Percentiles rank a stretch among this genome's conserved stretches.
Conservation (phyloP, 2,888 invertebrate species). For the Cosmia trapezina region DNA sequence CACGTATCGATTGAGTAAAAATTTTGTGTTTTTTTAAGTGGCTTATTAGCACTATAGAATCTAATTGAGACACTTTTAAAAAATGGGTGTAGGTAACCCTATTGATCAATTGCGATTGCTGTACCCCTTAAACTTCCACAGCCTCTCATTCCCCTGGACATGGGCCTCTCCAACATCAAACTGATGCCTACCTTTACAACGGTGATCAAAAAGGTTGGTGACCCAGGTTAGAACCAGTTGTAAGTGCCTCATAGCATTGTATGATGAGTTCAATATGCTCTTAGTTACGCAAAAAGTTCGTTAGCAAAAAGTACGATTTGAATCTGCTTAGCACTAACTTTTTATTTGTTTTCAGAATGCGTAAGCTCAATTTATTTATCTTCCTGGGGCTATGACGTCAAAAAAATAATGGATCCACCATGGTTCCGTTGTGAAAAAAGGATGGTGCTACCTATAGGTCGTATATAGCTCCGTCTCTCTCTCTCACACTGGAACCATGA, state of each 20-base stretch:
- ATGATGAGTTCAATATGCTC: slow-evolving; percentile 55
- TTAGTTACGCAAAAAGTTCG: slow-evolving; percentile 47
- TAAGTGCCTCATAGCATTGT: slow-evolving; percentile 30
- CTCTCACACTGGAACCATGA: no score
- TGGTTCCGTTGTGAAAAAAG: no score
- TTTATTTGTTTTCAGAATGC: slow-evolving; percentile 5
- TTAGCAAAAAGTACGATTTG: slow-evolving; percentile 33
- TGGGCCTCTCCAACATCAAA: background rate
- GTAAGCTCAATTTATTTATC: slow-evolving; percentile 6
- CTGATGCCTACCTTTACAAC: background rate
- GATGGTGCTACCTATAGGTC: no score
- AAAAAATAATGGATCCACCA: no score
- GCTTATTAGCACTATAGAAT: no score
- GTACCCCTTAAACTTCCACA: background rate
- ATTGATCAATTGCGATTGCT: no score
- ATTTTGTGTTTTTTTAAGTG: no score
- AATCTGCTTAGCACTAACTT: slow-evolving; percentile 36
- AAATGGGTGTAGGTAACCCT: no score
- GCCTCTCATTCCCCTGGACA: slow-evolving; percentile 3
- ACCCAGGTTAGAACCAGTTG: slow-evolving; percentile 48
- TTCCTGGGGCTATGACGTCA: no score
- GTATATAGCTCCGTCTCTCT: no score
- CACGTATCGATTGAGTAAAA: no score
- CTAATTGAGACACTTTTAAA: no score
- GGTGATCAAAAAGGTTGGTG: slow-evolving; percentile 42